Conservation (phyloP, 2,888 invertebrate species). For the Drosophila neoperkinsi region DNA sequence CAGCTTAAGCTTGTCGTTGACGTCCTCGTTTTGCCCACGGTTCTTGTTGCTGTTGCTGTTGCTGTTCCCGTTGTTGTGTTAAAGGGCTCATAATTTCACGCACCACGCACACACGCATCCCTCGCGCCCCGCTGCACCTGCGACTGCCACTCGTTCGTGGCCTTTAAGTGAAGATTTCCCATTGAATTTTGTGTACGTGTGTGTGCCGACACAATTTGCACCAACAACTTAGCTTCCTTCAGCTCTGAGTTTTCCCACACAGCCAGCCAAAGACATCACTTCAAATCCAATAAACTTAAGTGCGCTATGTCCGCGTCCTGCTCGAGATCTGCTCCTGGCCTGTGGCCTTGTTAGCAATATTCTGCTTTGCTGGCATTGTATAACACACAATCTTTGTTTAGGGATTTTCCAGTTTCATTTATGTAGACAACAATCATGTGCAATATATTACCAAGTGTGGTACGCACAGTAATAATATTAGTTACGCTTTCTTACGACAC, state of each 20-base stretch:
- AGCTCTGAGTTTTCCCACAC: conserved; percentile 33
- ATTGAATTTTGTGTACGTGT: conserved; percentile 26
- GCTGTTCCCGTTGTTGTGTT: conserved; percentile 36
- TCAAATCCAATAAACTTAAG: conserved; percentile 79
- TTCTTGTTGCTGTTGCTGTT: conserved; percentile 3
- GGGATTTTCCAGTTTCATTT: neutral
- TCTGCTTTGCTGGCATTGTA: conserved; percentile 28
- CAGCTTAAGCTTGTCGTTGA: conserved; percentile 81
- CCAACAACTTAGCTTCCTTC: conserved; percentile 38
- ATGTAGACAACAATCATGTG: conserved; percentile 10
- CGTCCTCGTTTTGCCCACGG: conserved; percentile 44
- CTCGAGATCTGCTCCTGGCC: conserved; percentile 13
- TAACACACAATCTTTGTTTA: conserved; percentile 28
- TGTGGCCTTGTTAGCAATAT: conserved; percentile 5
- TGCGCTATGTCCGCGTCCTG: conserved; percentile 37
- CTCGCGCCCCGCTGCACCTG: conserved; percentile 34
- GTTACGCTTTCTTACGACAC: neutral
- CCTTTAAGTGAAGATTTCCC: conserved; percentile 55
- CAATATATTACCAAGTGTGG: neutral
- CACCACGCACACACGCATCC: conserved; percentile 63
- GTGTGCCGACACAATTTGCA: conserved; percentile 50
- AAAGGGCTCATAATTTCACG: conserved; percentile 79
- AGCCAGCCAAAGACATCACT: conserved; percentile 53
- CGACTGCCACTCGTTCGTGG: conserved; percentile 47
- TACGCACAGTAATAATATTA: neutral